phyloP scores from a whole-genome alignment of 2,888 invertebrate species.

The Nebria brevicollis region DNA sequence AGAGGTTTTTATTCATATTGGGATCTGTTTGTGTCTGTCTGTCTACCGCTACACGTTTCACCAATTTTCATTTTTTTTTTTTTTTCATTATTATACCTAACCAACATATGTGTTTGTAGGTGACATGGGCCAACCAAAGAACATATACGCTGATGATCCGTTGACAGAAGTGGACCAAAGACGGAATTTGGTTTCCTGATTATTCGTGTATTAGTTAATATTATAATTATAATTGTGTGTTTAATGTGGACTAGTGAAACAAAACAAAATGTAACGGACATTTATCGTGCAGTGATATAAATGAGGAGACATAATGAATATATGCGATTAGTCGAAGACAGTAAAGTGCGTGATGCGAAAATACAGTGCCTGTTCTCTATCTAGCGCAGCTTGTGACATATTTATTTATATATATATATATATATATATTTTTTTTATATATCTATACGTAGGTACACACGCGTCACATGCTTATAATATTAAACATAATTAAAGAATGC shows the following conservation, averaged over 20 bases:
- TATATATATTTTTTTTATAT: background rate
- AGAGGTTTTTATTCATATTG: background rate
- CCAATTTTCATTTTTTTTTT: background rate
- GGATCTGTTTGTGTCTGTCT: background rate
- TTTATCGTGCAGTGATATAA: background rate
- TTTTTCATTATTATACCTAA: no score
- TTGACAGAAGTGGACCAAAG: conserved; percentile 47
- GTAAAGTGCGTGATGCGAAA: background rate
- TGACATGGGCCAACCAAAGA: conserved; percentile 32
- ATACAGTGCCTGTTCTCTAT: background rate
- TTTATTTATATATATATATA: background rate
- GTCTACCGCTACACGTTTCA: background rate
- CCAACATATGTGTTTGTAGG: background rate
- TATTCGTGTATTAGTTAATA: conserved; percentile 50
- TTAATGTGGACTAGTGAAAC: background rate
- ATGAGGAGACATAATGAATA: background rate
- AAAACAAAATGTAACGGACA: background rate
- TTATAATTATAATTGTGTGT: conserved; percentile 3
- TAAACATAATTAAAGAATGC: background rate
- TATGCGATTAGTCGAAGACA: background rate
- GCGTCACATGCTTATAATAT: background rate
- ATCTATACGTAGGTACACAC: background rate
- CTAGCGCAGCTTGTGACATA: background rate
- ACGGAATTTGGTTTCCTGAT: conserved; percentile 53
- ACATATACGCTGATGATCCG: conserved; percentile 40